Conservation (phyloP, 2,888 invertebrate genomes). For the Augiades crinisus region DNA sequence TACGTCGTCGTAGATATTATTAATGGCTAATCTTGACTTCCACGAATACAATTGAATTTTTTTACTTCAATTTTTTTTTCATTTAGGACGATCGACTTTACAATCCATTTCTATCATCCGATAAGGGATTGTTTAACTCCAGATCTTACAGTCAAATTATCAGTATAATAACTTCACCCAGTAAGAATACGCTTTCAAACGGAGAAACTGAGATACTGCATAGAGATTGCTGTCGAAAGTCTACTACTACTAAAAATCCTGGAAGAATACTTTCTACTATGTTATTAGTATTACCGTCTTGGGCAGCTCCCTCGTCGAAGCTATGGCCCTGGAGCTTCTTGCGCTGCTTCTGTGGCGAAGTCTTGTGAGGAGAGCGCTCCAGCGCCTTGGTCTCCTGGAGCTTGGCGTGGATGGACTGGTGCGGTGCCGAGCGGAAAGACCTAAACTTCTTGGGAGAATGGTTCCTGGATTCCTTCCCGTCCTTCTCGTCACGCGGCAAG, state of each 20-base stretch:
- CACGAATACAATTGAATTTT: no score
- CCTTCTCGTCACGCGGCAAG: slow-evolving; percentile 92
- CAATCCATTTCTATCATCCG: no score
- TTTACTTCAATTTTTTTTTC: no score
- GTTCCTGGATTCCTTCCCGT: slow-evolving; percentile 90
- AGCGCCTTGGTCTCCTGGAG: slow-evolving; percentile 83
- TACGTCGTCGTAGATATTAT: no score
- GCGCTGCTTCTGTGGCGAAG: slow-evolving; percentile 81
- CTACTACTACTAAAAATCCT: background rate
- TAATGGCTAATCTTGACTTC: no score
- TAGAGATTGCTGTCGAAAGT: no score
- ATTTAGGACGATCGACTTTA: no score
- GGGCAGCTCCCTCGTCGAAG: slow-evolving; percentile 72
- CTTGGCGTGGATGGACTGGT: slow-evolving; percentile 80
- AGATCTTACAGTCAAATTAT: no score
- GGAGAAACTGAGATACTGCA: no score
- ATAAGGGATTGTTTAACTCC: no score
- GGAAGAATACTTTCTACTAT: background rate
- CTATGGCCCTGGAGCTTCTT: slow-evolving; percentile 76
- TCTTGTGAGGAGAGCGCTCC: slow-evolving; percentile 82
- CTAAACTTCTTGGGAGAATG: slow-evolving; percentile 85
- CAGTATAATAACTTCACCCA: no score
- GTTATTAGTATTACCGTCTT: slow-evolving; percentile 61
- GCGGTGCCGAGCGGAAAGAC: slow-evolving; percentile 80
- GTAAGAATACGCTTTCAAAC: no score